Conservation (phyloP, 2,888 invertebrate species). For the Heliconius charithonia region DNA sequence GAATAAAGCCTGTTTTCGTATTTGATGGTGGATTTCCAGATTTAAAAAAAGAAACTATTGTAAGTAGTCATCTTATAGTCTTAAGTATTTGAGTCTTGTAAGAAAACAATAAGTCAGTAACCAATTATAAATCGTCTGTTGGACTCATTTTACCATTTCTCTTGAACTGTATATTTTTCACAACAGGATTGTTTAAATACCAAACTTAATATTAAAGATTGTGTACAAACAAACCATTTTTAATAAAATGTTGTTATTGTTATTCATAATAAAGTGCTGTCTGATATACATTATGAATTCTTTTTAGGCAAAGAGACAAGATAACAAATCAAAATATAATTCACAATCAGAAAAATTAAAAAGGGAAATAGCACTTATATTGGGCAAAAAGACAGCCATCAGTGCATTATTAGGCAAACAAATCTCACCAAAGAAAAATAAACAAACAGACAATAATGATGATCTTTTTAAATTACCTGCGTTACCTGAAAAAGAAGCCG, state of each 20-base stretch:
- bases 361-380: conserved; percentile 87
- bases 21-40: conserved; percentile 98
- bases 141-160: background rate
- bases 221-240: background rate
- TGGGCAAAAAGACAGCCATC: conserved; percentile 92
- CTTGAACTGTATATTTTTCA: background rate
- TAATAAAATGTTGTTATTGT: background rate
- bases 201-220: background rate
- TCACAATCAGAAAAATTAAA: conserved; percentile 89
- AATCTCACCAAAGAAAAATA: conserved; percentile 75
- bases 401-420: conserved; percentile 85
- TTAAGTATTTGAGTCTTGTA: background rate
- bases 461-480: conserved; percentile 88
- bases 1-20: conserved; percentile 98
- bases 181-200: background rate
- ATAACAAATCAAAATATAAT: conserved; percentile 87
- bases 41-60: conserved; percentile 96
- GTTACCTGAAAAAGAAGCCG: conserved; percentile 63
- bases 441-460: conserved; percentile 67
- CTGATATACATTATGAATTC: conserved; percentile 18
- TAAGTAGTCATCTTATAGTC: conserved; percentile 71
- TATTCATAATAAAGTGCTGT: background rate
- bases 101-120: background rate
- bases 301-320: conserved; percentile 89
- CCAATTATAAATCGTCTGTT: background rate